Conservation (phyloP, 1,140 invertebrate species). For the Stegodyphus mimosarum region DNA sequence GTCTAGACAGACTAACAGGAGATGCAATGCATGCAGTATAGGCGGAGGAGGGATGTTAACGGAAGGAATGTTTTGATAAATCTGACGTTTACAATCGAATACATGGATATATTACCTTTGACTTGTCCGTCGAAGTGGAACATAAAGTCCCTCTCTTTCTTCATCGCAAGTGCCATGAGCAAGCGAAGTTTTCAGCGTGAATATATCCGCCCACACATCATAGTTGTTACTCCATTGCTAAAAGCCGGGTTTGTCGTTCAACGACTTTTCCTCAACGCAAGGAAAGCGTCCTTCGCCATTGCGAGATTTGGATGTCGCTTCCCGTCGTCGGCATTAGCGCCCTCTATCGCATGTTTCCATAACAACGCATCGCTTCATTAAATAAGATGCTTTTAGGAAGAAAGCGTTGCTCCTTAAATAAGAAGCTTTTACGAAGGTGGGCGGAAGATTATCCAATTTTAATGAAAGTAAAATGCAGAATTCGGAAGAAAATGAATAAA, state of each 20-base stretch:
- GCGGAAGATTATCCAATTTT: too few species aligned
- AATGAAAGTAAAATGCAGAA: too few species aligned
- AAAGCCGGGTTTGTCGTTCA: slow-evolving; percentile 27
- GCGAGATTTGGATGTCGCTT: slow-evolving; percentile 29
- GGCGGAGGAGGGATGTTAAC: too few species aligned
- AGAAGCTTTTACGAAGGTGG: too few species aligned
- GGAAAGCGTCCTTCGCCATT: slow-evolving; percentile 9
- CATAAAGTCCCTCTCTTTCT: slow-evolving; percentile 48
- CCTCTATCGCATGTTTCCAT: slow-evolving; percentile 27
- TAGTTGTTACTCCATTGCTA: slow-evolving; percentile 47
- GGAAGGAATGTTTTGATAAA: too few species aligned
- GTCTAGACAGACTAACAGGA: too few species aligned
- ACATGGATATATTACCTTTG: slow-evolving; percentile 22
- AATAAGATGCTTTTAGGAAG: too few species aligned
- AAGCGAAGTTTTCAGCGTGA: slow-evolving; percentile 2
- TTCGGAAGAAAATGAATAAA: too few species aligned
- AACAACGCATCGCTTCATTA: slow-evolving; percentile 36
- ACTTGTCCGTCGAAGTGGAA: slow-evolving; percentile 51
- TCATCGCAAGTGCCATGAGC: slow-evolving; percentile 44
- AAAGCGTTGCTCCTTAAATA: too few species aligned
- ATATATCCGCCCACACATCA: slow-evolving; percentile 38
- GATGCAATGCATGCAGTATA: too few species aligned
- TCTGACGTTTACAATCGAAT: too few species aligned
- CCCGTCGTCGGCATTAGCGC: slow-evolving; percentile 17
- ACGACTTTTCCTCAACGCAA: slow-evolving; percentile 12